These are phyloP conservation scores for Drosophila dunni DNA, from an alignment of 1,140 invertebrate genomes.

Conservation along the genomic window DNA sequence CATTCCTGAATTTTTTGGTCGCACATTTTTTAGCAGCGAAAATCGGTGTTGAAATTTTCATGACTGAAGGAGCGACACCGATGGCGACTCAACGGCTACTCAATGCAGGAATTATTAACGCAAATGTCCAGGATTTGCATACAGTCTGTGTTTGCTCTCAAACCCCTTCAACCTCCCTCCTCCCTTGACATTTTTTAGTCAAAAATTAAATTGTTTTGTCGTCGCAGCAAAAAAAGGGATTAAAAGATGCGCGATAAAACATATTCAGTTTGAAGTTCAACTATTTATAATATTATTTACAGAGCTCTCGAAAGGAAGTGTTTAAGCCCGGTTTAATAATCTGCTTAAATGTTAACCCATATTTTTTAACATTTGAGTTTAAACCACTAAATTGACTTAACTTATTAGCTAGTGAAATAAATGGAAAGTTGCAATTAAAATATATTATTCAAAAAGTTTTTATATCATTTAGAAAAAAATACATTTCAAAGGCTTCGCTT, in stretches of 20 bases:
- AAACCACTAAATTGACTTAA: too few species aligned
- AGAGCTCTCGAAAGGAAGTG: slow-evolving; percentile 1
- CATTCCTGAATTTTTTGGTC: slow-evolving; percentile 26
- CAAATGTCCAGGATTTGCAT: slow-evolving; percentile 58
- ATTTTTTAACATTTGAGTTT: not conserved
- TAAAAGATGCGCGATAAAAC: slow-evolving; percentile 27
- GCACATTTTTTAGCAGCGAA: slow-evolving; percentile 33
- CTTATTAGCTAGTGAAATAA: too few species aligned
- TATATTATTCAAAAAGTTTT: too few species aligned
- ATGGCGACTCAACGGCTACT: slow-evolving; percentile 64
- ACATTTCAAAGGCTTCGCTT: too few species aligned
- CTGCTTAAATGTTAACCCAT: too few species aligned
- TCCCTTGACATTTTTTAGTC: slow-evolving; percentile 46
- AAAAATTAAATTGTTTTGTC: slow-evolving; percentile 58
- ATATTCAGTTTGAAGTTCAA: slow-evolving; percentile 12
- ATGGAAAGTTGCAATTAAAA: too few species aligned
- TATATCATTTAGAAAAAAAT: too few species aligned
- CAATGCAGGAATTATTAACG: slow-evolving; percentile 66
- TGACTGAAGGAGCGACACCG: slow-evolving; percentile 15
- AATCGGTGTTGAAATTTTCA: slow-evolving; percentile 51
- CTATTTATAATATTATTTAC: slow-evolving; percentile 13
- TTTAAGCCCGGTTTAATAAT: not conserved
- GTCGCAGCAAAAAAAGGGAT: slow-evolving; percentile 16
- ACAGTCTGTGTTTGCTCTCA: not conserved
- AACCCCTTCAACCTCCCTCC: not conserved